Conservation (phyloP, 2,113 vertebrate species). For the Protobothrops mucrosquamatus region DNA sequence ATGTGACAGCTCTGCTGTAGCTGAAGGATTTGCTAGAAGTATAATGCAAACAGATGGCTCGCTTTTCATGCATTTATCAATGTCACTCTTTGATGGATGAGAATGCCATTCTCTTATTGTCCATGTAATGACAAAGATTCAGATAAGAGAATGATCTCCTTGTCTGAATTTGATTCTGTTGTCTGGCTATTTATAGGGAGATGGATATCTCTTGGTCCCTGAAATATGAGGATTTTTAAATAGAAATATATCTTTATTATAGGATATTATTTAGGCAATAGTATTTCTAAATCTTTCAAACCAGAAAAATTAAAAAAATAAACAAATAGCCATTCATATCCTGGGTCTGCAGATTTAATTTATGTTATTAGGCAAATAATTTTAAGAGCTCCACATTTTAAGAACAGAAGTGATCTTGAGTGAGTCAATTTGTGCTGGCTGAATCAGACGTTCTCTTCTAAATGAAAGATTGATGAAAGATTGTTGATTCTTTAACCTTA, state of each 20-base stretch:
- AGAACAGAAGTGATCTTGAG: background rate
- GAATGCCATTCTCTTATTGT: conserved; percentile 30
- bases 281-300: background rate
- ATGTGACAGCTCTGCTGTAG: background rate
- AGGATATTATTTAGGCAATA: background rate
- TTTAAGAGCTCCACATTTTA: background rate
- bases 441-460: background rate
- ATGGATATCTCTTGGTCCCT: background rate
- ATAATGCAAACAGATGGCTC: conserved; percentile 25
- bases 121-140: conserved; percentile 22
- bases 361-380: background rate
- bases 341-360: background rate
- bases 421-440: background rate
- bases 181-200: background rate
- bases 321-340: background rate
- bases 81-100: conserved; percentile 31
- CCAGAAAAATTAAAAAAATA: background rate
- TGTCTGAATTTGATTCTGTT: conserved; percentile 12
- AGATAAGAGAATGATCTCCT: conserved; percentile 19
- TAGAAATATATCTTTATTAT: conserved; percentile 1
- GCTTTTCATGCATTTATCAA: conserved; percentile 22
- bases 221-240: background rate
- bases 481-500: background rate
- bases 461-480: background rate
- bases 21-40: background rate